These are phyloP conservation scores for Biston betularia DNA, from an alignment of 2,888 invertebrate genomes.

Conservation along the genomic window DNA sequence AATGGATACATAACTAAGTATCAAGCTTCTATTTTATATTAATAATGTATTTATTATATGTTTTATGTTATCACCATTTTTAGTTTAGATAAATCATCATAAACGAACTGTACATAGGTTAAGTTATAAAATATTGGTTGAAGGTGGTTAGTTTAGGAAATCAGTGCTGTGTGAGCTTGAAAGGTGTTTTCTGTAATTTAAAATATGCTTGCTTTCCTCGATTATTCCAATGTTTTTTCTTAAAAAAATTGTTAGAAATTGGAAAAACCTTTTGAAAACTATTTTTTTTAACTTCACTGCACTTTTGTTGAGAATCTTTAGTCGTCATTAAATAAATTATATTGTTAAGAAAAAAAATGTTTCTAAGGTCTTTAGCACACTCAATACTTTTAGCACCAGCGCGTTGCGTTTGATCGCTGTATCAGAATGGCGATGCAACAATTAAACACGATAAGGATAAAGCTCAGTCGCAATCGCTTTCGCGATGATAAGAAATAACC, in stretches of 20 bases:
- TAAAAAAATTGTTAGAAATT: not conserved
- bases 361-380: not conserved
- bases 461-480: no score
- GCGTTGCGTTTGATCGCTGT: no score
- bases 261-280: not conserved
- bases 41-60: conserved; percentile 42
- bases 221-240: not conserved
- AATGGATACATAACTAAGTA: conserved; percentile 39
- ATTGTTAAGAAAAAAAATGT: no score
- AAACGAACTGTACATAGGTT: conserved; percentile 43
- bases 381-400: not conserved
- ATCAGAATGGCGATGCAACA: no score
- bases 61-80: conserved; percentile 51
- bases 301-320: not conserved
- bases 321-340: not conserved
- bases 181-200: conserved; percentile 6
- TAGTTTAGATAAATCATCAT: conserved; percentile 49
- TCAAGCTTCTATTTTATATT: conserved; percentile 41
- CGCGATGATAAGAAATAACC: no score
- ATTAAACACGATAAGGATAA: no score
- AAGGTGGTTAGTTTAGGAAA: conserved; percentile 32
- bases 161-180: conserved; percentile 24
- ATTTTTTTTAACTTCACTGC: not conserved
- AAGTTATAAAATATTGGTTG: conserved; percentile 38
- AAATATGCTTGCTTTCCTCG: conserved; percentile 10